A percentile compares a stretch with the other conserved stretches of the same genome.
These are phyloP conservation scores for Andricus curvator DNA, from an alignment of 2,888 invertebrate species.

Conservation along the genomic window DNA sequence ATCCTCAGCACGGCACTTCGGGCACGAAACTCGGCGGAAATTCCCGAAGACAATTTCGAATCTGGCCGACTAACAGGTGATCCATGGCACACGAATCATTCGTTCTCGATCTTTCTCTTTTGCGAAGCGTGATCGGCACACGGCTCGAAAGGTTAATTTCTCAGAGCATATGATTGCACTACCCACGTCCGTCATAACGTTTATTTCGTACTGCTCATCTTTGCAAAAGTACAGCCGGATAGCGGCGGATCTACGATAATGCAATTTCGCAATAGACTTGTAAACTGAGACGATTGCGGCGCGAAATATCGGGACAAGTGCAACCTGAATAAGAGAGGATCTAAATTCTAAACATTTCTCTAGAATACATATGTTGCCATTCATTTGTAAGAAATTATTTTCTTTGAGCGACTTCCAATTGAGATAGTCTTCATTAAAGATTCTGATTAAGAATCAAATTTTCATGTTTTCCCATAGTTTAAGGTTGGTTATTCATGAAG, in stretches of 20 bases:
- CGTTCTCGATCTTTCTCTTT: conserved; percentile 61
- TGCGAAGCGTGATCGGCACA: conserved; percentile 47
- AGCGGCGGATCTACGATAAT: conserved; percentile 46
- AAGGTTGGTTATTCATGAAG: neutral
- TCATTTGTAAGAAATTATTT: neutral
- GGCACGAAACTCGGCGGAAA: conserved; percentile 40
- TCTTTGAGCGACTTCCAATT: neutral
- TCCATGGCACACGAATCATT: conserved; percentile 61
- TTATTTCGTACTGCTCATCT: conserved; percentile 2
- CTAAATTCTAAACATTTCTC: neutral
- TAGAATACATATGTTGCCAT: neutral
- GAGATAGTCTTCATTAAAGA: neutral
- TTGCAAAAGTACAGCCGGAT: conserved; percentile 5
- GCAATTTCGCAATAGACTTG: conserved; percentile 47
- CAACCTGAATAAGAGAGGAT: neutral
- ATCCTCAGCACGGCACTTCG: neutral
- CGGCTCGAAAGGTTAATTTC: conserved; percentile 52
- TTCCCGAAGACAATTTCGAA: conserved; percentile 51
- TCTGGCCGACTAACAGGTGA: conserved; percentile 63
- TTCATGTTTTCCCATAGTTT: neutral
- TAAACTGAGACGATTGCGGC: neutral
- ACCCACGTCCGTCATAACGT: conserved; percentile 29
- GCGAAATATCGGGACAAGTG: neutral
- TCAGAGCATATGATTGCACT: conserved; percentile 19
- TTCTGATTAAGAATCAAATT: neutral